Base-by-base conservation (phyloP, 1,140 invertebrate species). In the Zophobas atratus region DNA sequence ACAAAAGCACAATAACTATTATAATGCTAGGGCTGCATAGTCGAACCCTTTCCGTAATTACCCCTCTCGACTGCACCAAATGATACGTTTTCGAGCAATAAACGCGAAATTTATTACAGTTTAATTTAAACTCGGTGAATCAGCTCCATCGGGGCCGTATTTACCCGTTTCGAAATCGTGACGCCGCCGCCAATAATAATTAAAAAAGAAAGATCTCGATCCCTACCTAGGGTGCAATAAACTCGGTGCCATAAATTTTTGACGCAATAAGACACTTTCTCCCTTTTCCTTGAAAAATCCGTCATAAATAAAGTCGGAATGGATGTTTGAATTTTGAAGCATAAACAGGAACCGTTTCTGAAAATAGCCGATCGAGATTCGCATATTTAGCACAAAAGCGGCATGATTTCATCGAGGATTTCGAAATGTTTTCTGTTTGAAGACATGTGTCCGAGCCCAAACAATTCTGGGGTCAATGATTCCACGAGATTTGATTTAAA, bases 361-460 rank as follows among this genome's bases (percentile, higher is more conserved):
- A 20, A 51, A 51, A 51, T 20, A 20, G 20, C 49, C 49, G 49
- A 51, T 6, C 2, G n/a, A 6, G 20, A 6, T 51, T 20, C 39
- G 60, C 20, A 8, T 3, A 38, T 39, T 60, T 60, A 20, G 56
- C 56, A 60, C 36, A 60, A 60, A 55, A 55, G 33, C 35, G 32
- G 35, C 32, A 55, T 51, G 49, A 51, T 51, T 51, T 51, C 49
- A 51, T 51, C 49, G 49, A 51, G 20, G 49, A 63, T 67, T 67
- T 67, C 60, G 60, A 67, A 67, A 67, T 43, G 39, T 60, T 53
- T 53, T 53, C 20, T 8, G 2, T 8, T 6, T 5, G 39, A 43
- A 41, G 60, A 67, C 60, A 39, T 67, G 60, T 67, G 60, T 67
- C 60, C 60, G 60, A 67, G 60, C 38, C 33, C 39, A 67, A 67